These are phyloP conservation scores for Clupea harengus DNA, from an alignment of 2,113 vertebrate species.

Conservation along the genomic window DNA sequence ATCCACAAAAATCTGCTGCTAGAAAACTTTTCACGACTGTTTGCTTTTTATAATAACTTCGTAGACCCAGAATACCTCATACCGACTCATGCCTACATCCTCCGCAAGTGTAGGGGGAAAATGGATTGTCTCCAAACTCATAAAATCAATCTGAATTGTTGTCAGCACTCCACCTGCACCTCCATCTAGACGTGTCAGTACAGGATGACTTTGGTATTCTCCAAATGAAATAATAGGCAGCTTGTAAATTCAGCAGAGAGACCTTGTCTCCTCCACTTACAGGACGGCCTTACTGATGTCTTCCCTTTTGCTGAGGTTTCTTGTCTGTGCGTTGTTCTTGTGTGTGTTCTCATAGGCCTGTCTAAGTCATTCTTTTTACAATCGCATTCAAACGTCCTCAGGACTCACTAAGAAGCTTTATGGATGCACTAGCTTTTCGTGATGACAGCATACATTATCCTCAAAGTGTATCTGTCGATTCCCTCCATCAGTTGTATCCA, in stretches of 20 bases:
- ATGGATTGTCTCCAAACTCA: conserved; percentile 60
- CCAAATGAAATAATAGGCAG: conserved; percentile 59
- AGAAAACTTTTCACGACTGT: conserved; percentile 56
- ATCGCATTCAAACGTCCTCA: not conserved
- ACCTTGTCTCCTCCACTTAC: not conserved
- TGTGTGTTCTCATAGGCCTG: not conserved
- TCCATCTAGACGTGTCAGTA: conserved; percentile 54
- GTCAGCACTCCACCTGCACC: conserved; percentile 57
- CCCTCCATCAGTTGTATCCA: not conserved
- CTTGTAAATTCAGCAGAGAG: conserved; percentile 58
- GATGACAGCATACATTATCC: not conserved
- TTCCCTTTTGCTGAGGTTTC: not conserved
- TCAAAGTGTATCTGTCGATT: not conserved
- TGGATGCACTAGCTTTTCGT: not conserved
- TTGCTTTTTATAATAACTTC: conserved; percentile 60
- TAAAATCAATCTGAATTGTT: conserved; percentile 62
- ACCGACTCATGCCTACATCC: conserved; percentile 41
- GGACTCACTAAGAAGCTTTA: not conserved
- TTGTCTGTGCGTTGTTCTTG: not conserved
- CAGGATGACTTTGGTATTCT: conserved; percentile 58
- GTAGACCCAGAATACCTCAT: conserved; percentile 21
- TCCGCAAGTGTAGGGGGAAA: conserved; percentile 59
- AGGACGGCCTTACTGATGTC: not conserved
- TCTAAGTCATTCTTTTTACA: conserved; percentile 4
- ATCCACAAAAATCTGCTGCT: conserved; percentile 52